These are phyloP conservation scores for Manis pentadactyla DNA, from an alignment of 2,797 vertebrate genomes.

Conservation along the genomic window DNA sequence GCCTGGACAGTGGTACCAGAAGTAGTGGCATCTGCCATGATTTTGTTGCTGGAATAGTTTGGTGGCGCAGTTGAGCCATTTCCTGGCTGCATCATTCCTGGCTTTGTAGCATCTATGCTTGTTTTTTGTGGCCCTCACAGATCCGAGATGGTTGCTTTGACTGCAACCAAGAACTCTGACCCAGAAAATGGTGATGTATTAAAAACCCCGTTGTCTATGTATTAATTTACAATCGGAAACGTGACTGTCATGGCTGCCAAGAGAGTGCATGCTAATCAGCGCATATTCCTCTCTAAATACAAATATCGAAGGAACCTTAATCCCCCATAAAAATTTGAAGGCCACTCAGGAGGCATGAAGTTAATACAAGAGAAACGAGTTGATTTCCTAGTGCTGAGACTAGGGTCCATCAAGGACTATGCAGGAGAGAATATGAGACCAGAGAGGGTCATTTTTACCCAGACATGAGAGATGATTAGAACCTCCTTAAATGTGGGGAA, in stretches of 20 bases:
- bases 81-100: not conserved
- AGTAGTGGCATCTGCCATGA: not conserved
- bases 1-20: fast-evolving
- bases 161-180: not conserved
- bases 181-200: not conserved
- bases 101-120: not conserved
- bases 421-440: not conserved
- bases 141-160: not conserved
- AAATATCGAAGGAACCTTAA: not conserved
- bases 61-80: fast-evolving
- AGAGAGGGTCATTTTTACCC: not conserved
- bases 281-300: not conserved
- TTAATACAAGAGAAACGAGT: not conserved
- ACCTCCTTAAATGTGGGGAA: fast-evolving
- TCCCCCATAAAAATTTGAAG: not conserved
- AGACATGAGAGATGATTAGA: not conserved
- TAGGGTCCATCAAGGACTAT: not conserved
- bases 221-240: not conserved
- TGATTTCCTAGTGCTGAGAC: not conserved
- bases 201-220: not conserved
- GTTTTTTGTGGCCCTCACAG: not conserved
- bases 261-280: not conserved
- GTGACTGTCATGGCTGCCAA: not conserved
- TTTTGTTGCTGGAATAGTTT: fast-evolving
- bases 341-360: not conserved